Evolutionary conservation across 2,797 vertebrate species (phyloP).

Genomic region (Lateolabrax maculatus): DNA sequence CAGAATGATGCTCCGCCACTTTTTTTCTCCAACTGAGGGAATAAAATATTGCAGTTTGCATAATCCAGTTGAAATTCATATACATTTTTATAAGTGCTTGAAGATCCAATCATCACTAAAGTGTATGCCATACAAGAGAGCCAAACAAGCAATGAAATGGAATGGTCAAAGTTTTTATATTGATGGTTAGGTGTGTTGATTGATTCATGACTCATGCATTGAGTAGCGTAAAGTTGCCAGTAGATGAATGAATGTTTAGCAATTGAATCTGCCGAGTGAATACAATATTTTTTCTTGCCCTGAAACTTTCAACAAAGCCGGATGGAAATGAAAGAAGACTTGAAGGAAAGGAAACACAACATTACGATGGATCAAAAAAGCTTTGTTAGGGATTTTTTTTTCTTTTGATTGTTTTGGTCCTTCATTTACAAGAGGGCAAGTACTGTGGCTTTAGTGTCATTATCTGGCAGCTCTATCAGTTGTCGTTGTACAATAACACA

Average conservation of each 20-base stretch:
- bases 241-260: background rate
- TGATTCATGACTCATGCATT: too few species aligned
- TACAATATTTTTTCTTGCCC: background rate
- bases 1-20: too few species aligned
- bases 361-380: background rate
- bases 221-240: too few species aligned
- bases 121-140: too few species aligned
- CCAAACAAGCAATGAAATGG: too few species aligned
- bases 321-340: background rate
- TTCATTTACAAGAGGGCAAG: slow-evolving; percentile 16
- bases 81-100: too few species aligned
- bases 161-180: too few species aligned
- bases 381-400: slow-evolving; percentile 14
- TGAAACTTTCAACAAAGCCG: slow-evolving; percentile 12
- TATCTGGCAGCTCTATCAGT: slow-evolving; percentile 11
- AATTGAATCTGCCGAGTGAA: slow-evolving; percentile 11
- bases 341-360: background rate
- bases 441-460: background rate
- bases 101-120: too few species aligned
- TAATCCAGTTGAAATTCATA: too few species aligned
- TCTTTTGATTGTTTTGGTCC: background rate
- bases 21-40: too few species aligned
- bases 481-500: background rate
- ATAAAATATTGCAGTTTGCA: too few species aligned
- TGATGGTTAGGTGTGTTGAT: too few species aligned